A percentile compares a stretch with the other conserved stretches of the same genome.
These are phyloP conservation scores for Callospermophilus lateralis DNA, from an alignment of 2,113 vertebrate species.

Conservation along the genomic window DNA sequence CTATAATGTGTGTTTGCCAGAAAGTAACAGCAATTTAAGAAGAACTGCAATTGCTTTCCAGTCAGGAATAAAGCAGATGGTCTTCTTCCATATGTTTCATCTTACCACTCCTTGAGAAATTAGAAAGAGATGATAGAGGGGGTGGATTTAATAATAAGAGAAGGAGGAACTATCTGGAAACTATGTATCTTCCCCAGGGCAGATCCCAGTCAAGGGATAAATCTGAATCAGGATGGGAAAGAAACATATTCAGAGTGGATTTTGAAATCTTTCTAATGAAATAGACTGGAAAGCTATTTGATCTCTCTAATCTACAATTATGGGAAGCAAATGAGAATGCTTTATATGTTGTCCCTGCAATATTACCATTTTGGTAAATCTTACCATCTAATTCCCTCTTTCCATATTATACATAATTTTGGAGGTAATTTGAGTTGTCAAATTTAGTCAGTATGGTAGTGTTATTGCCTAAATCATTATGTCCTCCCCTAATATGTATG, in stretches of 20 bases:
- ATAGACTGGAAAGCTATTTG: neutral
- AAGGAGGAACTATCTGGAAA: neutral
- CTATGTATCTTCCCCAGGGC: neutral
- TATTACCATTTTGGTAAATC: neutral
- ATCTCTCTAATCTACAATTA: neutral
- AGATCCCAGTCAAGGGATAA: neutral
- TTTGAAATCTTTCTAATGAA: neutral
- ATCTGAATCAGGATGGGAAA: neutral
- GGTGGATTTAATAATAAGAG: no score
- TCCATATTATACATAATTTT: neutral
- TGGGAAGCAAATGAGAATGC: neutral
- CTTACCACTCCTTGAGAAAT: neutral
- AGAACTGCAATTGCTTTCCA: neutral
- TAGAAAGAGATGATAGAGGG: neutral
- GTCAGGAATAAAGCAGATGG: neutral
- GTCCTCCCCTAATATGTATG: neutral
- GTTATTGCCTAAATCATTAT: neutral
- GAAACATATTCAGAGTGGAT: neutral
- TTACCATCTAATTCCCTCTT: neutral
- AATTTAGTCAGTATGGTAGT: neutral
- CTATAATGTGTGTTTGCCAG: neutral
- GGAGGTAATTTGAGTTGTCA: neutral
- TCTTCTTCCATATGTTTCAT: neutral
- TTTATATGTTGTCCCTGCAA: neutral
- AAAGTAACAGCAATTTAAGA: neutral